A percentile compares a stretch with the other conserved stretches of the same genome.
phyloP scores from a whole-genome alignment of 2,113 vertebrate species.

The Serinus canaria region DNA sequence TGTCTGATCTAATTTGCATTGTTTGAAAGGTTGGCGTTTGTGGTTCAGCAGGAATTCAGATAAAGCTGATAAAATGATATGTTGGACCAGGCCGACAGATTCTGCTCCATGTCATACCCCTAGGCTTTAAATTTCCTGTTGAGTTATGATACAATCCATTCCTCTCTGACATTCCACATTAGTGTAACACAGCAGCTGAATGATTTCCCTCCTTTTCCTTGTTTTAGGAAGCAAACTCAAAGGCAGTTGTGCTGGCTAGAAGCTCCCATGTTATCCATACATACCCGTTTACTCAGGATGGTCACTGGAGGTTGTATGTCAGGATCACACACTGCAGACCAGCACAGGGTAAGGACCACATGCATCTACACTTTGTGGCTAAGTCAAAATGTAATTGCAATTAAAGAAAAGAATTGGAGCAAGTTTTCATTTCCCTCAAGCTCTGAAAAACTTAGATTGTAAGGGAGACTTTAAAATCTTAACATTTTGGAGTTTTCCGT shows the following conservation, averaged over 20 bases:
- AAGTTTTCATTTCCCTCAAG: background rate
- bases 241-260: background rate
- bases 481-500: background rate
- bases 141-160: background rate
- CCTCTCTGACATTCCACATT: background rate
- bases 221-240: background rate
- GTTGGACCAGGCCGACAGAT: background rate
- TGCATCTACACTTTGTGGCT: background rate
- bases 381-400: background rate
- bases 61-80: background rate
- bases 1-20: background rate
- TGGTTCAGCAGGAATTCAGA: background rate
- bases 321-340: background rate
- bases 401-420: background rate
- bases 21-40: background rate
- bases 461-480: background rate
- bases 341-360: background rate
- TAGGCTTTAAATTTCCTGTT: background rate
- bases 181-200: background rate
- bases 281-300: fast-evolving
- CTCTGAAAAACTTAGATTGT: background rate
- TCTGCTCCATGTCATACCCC: background rate
- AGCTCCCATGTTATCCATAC: background rate
- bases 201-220: background rate
- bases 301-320: fast-evolving